These are phyloP conservation scores for Platanista minor DNA, from an alignment of 2,113 vertebrate genomes.

Conservation along the genomic window DNA sequence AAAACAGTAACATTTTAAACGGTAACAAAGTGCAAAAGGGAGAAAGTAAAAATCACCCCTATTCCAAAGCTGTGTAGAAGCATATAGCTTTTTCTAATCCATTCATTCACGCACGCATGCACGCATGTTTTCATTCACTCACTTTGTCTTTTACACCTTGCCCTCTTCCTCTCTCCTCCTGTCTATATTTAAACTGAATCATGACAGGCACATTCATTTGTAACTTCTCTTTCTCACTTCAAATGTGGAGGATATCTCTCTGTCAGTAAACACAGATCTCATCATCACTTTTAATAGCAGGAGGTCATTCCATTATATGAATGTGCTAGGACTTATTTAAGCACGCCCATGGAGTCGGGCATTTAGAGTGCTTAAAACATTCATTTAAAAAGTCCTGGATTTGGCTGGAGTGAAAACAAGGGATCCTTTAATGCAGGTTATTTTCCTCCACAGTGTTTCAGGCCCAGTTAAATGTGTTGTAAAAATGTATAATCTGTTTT, in stretches of 20 bases:
- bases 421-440: background rate
- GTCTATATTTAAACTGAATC: background rate
- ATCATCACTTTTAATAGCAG: background rate
- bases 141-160: background rate
- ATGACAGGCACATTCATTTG: background rate
- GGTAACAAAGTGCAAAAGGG: background rate
- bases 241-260: background rate
- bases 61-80: background rate
- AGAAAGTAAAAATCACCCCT: background rate
- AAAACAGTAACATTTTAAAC: background rate
- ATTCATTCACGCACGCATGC: background rate
- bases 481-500: slow-evolving; percentile 37
- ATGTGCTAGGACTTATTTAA: background rate
- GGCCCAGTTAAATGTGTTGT: background rate
- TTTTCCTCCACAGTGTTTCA: background rate
- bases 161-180: background rate
- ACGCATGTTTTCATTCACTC: background rate
- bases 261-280: background rate
- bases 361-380: background rate
- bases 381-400: slow-evolving; percentile 9
- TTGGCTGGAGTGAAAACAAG: slow-evolving; percentile 21
- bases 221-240: background rate
- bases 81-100: background rate
- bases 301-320: background rate
- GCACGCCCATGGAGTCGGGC: background rate